Evolutionary conservation across 1,140 invertebrate species (phyloP).

Genomic region (Drosophila micromelanica): DNA sequence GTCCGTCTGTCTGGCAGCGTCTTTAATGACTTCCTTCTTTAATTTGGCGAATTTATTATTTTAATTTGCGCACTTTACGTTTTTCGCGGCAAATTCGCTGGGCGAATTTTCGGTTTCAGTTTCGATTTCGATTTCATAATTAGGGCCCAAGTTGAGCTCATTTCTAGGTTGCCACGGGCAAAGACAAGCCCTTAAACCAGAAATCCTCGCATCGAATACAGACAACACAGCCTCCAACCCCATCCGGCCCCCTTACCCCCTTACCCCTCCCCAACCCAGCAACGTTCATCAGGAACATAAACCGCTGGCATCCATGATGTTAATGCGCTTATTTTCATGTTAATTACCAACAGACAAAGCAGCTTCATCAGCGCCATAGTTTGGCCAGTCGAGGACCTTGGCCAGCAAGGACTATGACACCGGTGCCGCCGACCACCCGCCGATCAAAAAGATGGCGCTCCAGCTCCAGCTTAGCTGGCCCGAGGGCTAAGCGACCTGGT

Average conservation of each 20-base stretch:
- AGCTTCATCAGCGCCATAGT: conserved; percentile 33
- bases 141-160: conserved; percentile 36
- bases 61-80: conserved; percentile 74
- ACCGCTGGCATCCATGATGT: conserved; percentile 53
- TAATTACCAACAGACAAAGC: conserved; percentile 75
- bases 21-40: conserved; percentile 74
- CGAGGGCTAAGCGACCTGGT: conserved; percentile 44
- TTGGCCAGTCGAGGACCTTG: conserved; percentile 3
- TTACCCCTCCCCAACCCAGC: too few relatives aligned
- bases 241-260: too few relatives aligned
- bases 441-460: too few relatives aligned
- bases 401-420: conserved; percentile 8
- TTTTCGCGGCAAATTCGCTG: conserved; percentile 31
- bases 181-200: conserved; percentile 24
- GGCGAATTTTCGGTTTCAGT: conserved; percentile 35
- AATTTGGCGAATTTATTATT: conserved; percentile 80
- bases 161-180: conserved; percentile 38
- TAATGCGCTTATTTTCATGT: conserved; percentile 77
- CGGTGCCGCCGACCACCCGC: too few relatives aligned
- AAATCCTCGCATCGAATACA: not conserved
- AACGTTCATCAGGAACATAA: conserved; percentile 32
- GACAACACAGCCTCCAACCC: not conserved
- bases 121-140: conserved; percentile 77
- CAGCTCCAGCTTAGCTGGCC: conserved; percentile 27
- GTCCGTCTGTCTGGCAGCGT: not conserved